Conservation (phyloP, 2,888 invertebrate species). For the Cyclophora albipunctata region DNA sequence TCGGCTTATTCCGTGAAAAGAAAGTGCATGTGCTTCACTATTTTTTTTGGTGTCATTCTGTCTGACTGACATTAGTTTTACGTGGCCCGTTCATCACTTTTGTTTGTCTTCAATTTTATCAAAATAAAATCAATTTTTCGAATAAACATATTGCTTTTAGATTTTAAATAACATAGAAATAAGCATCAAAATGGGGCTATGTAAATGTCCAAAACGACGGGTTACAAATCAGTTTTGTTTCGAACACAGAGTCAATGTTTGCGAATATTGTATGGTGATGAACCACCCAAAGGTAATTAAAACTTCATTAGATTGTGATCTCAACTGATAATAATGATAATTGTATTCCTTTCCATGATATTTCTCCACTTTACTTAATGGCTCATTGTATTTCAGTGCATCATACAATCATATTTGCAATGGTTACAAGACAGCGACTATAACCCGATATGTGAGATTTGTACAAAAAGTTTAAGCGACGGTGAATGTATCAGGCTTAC, state of each 20-base stretch:
- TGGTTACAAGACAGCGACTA: slow-evolving; percentile 99
- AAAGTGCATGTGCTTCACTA: too few relatives aligned
- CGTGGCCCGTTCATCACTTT: slow-evolving; percentile 39
- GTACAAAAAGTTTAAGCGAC: slow-evolving; percentile 85
- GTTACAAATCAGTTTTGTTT: slow-evolving; percentile 99
- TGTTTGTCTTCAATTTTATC: slow-evolving; percentile 27
- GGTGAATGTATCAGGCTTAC: slow-evolving; percentile 91
- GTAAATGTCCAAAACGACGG: slow-evolving; percentile 97
- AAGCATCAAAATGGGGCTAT: slow-evolving; percentile 88
- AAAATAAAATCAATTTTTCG: neutral
- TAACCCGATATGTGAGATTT: slow-evolving; percentile 93
- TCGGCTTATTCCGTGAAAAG: too few relatives aligned
- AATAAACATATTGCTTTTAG: slow-evolving; percentile 6
- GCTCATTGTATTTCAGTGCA: slow-evolving; percentile 81
- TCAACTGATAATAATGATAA: too few relatives aligned
- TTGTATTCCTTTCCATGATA: too few relatives aligned
- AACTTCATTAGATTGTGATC: neutral
- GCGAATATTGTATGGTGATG: slow-evolving; percentile 98
- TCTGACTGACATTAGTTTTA: slow-evolving; percentile 35
- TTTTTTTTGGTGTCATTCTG: too few relatives aligned
- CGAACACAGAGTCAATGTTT: slow-evolving; percentile 99
- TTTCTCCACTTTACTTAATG: too few relatives aligned
- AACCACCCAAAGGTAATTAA: slow-evolving; percentile 92
- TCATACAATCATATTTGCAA: slow-evolving; percentile 97
- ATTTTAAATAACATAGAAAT: slow-evolving; percentile 7